Base-by-base conservation (phyloP, 2,888 invertebrate species). In the Xestia ashworthii region DNA sequence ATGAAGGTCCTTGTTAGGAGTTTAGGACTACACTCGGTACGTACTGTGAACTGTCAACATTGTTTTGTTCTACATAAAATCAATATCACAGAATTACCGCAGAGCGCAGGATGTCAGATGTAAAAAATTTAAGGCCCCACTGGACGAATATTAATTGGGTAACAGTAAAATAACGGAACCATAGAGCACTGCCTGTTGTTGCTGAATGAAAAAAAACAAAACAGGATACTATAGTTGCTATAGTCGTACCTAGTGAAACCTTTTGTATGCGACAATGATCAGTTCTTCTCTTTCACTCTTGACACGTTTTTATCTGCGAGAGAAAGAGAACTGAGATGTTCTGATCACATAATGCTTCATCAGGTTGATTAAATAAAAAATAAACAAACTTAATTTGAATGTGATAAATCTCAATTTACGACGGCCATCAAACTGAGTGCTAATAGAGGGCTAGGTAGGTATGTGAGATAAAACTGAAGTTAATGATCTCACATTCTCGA, bases 51-150 rank as follows among this genome's bases (percentile, higher is more conserved):
- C 73, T 77, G 77, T 71, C 76, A 77, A 83, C 82, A 89, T 88
- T 78, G 81, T 84, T 78, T 87, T 78, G 82, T 81, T 79, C 76
- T 68, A 66, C 22, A 78, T 70, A 85, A 85, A 89, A 89, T 88
- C 87, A 87, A 88, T 89, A 71, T 19, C 25, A 62, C 68, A 73
- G 78, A 41, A 69, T 32, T 60, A 53, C 67, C 53, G 71, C 64
- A 78, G 60, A 46, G 71, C 76, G 64, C 38, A 80, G 38, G 70
- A 64, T 69, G 70, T n/a, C 41, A 32, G 32, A 50, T 66, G 55
- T 68, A 46, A 64, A 44, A 64, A 16, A 64, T 66, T 46, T 22
- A 38, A 25, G 48, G 44, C 12, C 60, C 32, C 11, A 60, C 25
- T n/a, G 44, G 1, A 16, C 16, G 19, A 62, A 74, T 64, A 66